Base-by-base conservation (phyloP, 1,140 invertebrate species). In the Drosophila malerkotliana region DNA sequence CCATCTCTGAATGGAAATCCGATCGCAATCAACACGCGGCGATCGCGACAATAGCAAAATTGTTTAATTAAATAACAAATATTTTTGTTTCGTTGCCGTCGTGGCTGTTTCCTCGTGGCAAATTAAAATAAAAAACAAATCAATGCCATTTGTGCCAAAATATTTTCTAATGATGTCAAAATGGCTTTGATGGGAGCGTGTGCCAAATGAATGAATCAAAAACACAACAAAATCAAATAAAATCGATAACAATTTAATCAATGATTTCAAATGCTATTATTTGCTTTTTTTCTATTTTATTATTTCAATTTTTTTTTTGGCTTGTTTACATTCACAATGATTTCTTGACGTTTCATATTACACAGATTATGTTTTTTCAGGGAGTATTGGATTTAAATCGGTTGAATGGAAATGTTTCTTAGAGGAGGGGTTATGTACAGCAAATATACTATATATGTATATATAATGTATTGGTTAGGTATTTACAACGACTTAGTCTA, bases 281-380 rank as follows among this genome's bases (percentile, higher is more conserved):
- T 72, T 66, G 75, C 52, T 82, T 85, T n/a, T 5, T 14, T 41
- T 37, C 9, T 37, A 4, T 37, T 10, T 37, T 37, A n/a, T 37
- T 37, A 12, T 37, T 44, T 18, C 21, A 21, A 21, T 44, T 44
- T 44, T 12, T 44, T 47, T 47, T 87, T 87, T 85, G 82, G 82
- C 75, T 82, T 87, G 78, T 87, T 87, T 87, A 82, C 82, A 87
- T 87, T 87, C 82, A 87, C 82, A 87, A 76, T 87, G 55, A 83
- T 76, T 76, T 44, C 72, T 47, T 52, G 56, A 26, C 32, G 63
- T 26, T 68, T 18, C 41, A 15, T 48, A 75, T 60, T 75, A 78
- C 53, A 73, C 60, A 60, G n/a, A n/a, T 71, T 44, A 44, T 18
- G 41, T 18, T 44, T 58, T 52, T 75, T 58, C 52, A 18, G 59